A percentile compares a stretch with the other conserved stretches of the same genome.
Evolutionary conservation across 1,140 invertebrate genomes (phyloP).

Genomic region (Battus philenor): DNA sequence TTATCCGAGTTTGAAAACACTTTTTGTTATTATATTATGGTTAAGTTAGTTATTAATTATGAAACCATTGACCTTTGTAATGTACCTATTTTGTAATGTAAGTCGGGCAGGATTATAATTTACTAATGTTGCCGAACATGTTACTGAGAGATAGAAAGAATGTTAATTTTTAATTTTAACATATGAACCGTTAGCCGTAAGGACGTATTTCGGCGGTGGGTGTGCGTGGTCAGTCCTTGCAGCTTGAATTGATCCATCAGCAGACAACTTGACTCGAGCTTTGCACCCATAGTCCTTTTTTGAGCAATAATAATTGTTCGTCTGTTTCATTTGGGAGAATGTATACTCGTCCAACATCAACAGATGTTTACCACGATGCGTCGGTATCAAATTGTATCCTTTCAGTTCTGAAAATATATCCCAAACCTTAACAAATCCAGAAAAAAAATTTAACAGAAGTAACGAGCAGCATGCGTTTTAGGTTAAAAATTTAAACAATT

Average conservation of each 20-base stretch:
- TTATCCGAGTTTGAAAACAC: too few species aligned
- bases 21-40: too few species aligned
- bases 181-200: slow-evolving; percentile 22
- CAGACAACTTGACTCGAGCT: slow-evolving; percentile 22
- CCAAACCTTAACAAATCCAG: too few species aligned
- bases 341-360: slow-evolving; percentile 32
- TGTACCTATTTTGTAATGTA: too few species aligned
- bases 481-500: too few species aligned
- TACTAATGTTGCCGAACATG: too few species aligned
- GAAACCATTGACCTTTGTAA: too few species aligned
- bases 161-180: slow-evolving; percentile 16
- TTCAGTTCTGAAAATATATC: slow-evolving; percentile 1
- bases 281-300: slow-evolving; percentile 24
- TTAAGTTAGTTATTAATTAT: too few species aligned
- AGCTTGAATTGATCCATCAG: slow-evolving; percentile 13
- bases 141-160: too few species aligned
- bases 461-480: too few species aligned
- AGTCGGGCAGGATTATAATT: too few species aligned
- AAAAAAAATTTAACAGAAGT: too few species aligned
- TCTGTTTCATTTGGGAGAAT: slow-evolving; percentile 22
- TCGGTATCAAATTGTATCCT: slow-evolving; percentile 2
- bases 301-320: slow-evolving; percentile 28
- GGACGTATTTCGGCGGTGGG: slow-evolving; percentile 24
- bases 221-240: slow-evolving; percentile 3
- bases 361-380: slow-evolving; percentile 9